Base-by-base conservation (phyloP, 1,140 invertebrate species). In the Neelides sp. region DNA sequence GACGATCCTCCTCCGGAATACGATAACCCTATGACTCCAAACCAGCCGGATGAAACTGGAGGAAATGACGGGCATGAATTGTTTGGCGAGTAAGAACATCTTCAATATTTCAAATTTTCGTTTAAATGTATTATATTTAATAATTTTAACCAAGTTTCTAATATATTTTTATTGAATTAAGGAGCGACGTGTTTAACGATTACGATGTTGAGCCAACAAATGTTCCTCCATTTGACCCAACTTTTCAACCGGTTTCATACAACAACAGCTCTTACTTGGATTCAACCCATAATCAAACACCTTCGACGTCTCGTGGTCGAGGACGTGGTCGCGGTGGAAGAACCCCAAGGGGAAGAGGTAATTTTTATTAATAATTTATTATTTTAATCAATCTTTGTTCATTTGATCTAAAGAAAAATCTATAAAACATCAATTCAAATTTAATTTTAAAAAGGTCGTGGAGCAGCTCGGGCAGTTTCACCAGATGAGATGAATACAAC, bases 11-110 rank as follows among this genome's bases (percentile, higher is more conserved):
- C 84, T 41, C 82, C 81, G 19, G 83, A 87, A 64, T 87, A 86
- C 64, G 83, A 86, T 20, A 79, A 78, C 50, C 80, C 81, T 1
- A 82, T 82, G 79, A 83, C 80, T 19, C 80, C 80, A 1, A 77
- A 79, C 65, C 71, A 73, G 10, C 70, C 32, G 12, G 44, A 44
- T 3, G 42, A 48, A 27, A 46, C 20, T 24, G 36, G 13, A 30
- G 43, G 34, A 2, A 26, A 5, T 15, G 27, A 39, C 19, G 60
- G 52, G 17, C 67, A 69, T 41, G 66, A 70, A 40, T 2, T 69
- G n/a, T 70, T 53, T 36, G 28, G 30, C 37, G 35, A 52, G 34
- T 48, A 42, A 37, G 34, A 46, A 27, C 3, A 26, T 12, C 30
- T 10, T 15, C 13, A 48, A 15, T 17, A 46, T 46, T 34, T 30